Percentiles rank a stretch among this genome's conserved stretches.
These are phyloP conservation scores for Caenorhabditis angaria DNA, from an alignment of 2,888 invertebrate genomes.

Conservation along the genomic window DNA sequence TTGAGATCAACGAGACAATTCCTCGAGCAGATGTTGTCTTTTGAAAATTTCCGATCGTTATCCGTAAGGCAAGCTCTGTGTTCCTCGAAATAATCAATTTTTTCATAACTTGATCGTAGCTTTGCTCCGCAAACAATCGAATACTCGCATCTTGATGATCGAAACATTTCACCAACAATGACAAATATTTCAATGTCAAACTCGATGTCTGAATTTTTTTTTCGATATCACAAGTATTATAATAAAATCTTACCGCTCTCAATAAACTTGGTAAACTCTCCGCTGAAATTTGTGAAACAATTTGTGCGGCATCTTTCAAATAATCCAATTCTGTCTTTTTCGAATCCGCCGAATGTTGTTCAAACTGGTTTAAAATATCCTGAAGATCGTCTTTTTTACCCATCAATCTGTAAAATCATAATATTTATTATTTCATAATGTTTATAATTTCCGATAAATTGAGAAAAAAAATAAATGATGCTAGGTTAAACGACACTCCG, in stretches of 20 bases:
- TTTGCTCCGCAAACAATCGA: constrained; percentile 28
- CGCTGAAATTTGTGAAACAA: too few species aligned
- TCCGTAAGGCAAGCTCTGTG: background rate
- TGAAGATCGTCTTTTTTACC: background rate
- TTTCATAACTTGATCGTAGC: constrained; percentile 30
- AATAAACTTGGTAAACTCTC: constrained; percentile 12
- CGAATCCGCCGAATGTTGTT: background rate
- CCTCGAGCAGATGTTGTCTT: background rate
- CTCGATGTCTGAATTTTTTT: constrained; percentile 2
- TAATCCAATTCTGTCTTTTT: constrained; percentile 12
- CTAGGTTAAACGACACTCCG: too few species aligned
- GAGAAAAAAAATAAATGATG: too few species aligned
- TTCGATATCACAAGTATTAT: background rate
- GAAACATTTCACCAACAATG: constrained; percentile 22
- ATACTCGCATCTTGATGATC: constrained; percentile 22
- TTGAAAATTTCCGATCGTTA: constrained; percentile 1
- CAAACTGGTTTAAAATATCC: constrained; percentile 2
- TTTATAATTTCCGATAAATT: too few species aligned
- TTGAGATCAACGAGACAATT: background rate
- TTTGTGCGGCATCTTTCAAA: background rate
- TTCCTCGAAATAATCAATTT: background rate
- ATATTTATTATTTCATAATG: too few species aligned
- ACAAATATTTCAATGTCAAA: background rate
- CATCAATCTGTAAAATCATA: background rate
- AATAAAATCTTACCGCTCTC: constrained; percentile 18